Conservation (phyloP, 2,888 invertebrate species). For the Calameuta idolon region DNA sequence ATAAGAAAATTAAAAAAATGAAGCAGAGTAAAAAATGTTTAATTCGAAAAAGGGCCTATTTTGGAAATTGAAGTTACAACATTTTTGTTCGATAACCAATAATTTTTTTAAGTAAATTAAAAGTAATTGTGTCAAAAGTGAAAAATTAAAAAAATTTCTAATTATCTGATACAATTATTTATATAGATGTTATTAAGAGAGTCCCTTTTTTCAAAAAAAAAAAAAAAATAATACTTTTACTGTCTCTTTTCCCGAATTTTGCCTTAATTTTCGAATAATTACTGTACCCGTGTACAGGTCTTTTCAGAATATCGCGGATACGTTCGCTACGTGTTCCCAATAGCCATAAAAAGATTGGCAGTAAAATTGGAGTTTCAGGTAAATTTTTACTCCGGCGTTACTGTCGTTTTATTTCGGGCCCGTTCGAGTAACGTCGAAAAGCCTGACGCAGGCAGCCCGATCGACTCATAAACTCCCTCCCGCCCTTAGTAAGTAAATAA, state of each 20-base stretch:
- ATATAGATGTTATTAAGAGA: background rate
- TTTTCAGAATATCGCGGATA: background rate
- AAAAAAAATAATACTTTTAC: background rate
- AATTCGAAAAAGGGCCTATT: background rate
- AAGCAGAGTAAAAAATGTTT: background rate
- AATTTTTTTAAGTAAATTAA: background rate
- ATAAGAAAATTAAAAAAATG: background rate
- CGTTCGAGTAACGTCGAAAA: constrained; percentile 28
- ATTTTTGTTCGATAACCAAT: background rate
- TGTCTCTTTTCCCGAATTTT: background rate
- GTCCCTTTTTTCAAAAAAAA: background rate
- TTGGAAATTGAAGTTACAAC: background rate
- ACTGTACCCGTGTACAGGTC: background rate
- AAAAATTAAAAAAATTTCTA: background rate
- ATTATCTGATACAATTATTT: background rate
- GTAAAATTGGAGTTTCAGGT: constrained; percentile 22
- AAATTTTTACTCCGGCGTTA: constrained; percentile 18
- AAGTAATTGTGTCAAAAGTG: background rate
- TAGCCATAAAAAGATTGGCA: constrained; percentile 25
- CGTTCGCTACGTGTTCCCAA: background rate
- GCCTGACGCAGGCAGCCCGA: constrained; percentile 20
- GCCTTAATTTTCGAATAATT: background rate
- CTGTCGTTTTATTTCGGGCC: constrained; percentile 10
- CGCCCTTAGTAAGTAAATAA: background rate
- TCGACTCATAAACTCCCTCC: background rate